A percentile compares a stretch with the other conserved stretches of the same genome.
Conservation (phyloP, 35 echinoderm and acorn worm species). For the Ophiothrix spiculata region DNA sequence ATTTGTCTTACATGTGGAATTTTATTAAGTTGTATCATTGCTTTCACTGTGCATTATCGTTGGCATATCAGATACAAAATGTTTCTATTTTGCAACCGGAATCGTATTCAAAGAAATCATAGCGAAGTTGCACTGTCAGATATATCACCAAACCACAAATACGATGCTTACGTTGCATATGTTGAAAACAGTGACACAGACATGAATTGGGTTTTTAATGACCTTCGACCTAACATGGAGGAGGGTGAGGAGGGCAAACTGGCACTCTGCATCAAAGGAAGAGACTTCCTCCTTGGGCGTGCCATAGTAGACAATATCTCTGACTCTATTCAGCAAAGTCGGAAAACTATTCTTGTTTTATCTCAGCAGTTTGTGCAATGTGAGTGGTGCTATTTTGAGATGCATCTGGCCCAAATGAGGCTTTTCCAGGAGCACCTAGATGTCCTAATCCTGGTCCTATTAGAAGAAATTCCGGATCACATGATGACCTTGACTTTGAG, state of each 20-base stretch:
- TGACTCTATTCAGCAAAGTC: not conserved
- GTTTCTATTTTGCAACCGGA: not conserved
- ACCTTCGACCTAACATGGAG: not conserved
- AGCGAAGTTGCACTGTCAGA: not conserved
- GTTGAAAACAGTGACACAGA: not conserved
- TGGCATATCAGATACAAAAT: not conserved
- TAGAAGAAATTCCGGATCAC: not conserved
- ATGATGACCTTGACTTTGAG: not conserved
- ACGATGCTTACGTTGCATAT: not conserved
- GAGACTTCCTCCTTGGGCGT: not conserved
- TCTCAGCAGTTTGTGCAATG: not conserved
- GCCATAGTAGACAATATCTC: not conserved
- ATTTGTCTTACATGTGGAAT: not conserved
- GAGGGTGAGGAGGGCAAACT: not conserved
- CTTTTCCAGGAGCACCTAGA: not conserved
- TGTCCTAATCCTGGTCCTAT: not conserved
- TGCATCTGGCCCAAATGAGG: too few relatives aligned
- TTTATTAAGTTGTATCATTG: not conserved
- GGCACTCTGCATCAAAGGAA: not conserved
- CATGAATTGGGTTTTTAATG: not conserved
- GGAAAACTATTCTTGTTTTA: not conserved
- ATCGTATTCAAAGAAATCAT: not conserved
- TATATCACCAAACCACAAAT: not conserved
- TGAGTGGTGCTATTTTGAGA: too few relatives aligned
- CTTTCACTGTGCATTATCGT: not conserved